Evolutionary conservation across 2,888 invertebrate genomes (phyloP), one percentile per base, ranked within the genome.

Genomic region (Fragum fragum): DNA sequence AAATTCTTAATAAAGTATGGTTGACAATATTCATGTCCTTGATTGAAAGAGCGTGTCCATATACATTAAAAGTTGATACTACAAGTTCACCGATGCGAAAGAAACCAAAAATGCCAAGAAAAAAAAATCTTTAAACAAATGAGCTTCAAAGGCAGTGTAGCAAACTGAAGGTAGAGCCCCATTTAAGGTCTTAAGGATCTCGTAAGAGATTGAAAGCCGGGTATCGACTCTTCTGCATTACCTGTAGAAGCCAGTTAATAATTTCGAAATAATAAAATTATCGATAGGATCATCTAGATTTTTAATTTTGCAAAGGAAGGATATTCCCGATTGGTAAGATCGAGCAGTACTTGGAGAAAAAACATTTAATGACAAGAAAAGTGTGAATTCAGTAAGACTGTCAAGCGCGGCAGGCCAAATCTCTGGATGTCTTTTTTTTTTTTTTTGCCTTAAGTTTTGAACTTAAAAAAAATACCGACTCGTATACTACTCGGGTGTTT

Each of bases 261-360:
- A 6, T 36, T 36, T 36, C 9, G 32, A 36, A 36, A 36, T 36
- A 9, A 36, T 36, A 9, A 32, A 63, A 7, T 29, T 23, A 11
- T 21, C 21, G 11, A 42, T 42, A 6, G 29, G 42, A 21, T 68
- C 42, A 42, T 21, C 7, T 1, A 1, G 32, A 68, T 23, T 26
- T 39, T 39, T 68, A 36, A 68, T 68, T 68, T 42, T 68, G 42
- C 68, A 6, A 32, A 23, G 21, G 9, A 21, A 68, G 5, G 42
- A 39, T 18, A 68, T 36, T 18, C 42, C 68, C 29, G 21, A 1
- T 14, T 39, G 5, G 21, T 68, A 68, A 14, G 42, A 68, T 3
- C 9, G 7, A 2, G 39, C 68, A 16, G 68, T 68, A 42, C 68
- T 68, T 11, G 39, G 42, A 6, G 68, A 36, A 7, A 68, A 39